Base-by-base conservation (phyloP, 2,797 vertebrate species). In the Crocodylus rhombifer region DNA sequence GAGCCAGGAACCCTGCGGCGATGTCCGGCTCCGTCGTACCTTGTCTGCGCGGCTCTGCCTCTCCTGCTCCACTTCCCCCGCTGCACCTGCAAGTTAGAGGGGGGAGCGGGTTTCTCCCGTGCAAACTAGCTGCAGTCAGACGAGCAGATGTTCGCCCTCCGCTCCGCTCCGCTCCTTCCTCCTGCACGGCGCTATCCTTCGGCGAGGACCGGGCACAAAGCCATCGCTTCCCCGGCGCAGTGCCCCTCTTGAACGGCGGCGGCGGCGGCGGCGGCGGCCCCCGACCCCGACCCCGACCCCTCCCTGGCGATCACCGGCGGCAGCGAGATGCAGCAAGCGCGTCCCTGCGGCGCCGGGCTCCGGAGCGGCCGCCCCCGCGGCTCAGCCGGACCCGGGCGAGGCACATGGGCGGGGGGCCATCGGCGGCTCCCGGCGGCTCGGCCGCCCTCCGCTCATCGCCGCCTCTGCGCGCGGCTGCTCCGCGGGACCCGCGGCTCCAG, bases 121-220 rank as follows among this genome's bases (percentile, higher is more conserved):
- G 94, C 88, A 88, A 93, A 95, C 83, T 87, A 77, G 16, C 87
- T 36, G 25, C 82, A 63, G 73, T 69, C 56, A 78, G 58, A 13
- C 36, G 65, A 58, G 30, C 83, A 26, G 26, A 4, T 12, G 58
- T 26, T 4, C 64, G 36, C 65, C 42, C 14, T 30, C 30, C 30
- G 30, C 67, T 90, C 30, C 30, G 30, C 67, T 90, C 95, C 95
- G 85, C 90, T 80, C 77, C 91, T 84, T 80, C 91, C 80, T 36
- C 88, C 96, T 91, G 74, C 65, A 10, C 71, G 96, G 95, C 98
- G 94, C 97, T 98, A 98, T 98, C 98, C 98, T 98, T 97, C 98
- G 88, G 95, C 91, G 88, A 91, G 91, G 93, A 94, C 90, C 80
- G 84, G 88, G 78, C 94, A 91, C 96, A 91, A 42, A 95, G 91